phyloP scores from a whole-genome alignment of 2,888 invertebrate species.

The Netelia melanura region DNA sequence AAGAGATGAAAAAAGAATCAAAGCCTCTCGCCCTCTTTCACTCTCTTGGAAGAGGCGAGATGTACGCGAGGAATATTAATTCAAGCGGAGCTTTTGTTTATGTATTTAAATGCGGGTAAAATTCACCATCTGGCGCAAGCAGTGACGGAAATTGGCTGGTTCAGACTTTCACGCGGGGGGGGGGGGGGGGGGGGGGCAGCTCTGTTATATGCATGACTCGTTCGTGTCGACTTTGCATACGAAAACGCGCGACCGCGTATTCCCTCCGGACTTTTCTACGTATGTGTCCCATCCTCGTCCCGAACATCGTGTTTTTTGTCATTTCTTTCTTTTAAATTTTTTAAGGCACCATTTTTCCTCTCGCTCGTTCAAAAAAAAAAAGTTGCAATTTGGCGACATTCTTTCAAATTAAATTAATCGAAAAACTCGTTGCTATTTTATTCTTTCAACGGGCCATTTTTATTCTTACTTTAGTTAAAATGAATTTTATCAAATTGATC shows the following conservation, averaged over 20 bases:
- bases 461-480: too few relatives aligned
- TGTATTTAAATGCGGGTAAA: slow-evolving; percentile 51
- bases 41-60: slow-evolving; percentile 19
- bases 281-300: slow-evolving; percentile 1
- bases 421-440: too few relatives aligned
- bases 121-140: slow-evolving; percentile 25
- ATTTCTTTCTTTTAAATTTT: not conserved
- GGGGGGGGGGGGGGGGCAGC: not conserved
- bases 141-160: not conserved
- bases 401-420: too few relatives aligned
- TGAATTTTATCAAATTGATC: not conserved
- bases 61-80: slow-evolving; percentile 58
- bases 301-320: slow-evolving; percentile 8
- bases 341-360: not conserved
- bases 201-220: slow-evolving; percentile 9
- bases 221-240: slow-evolving; percentile 41
- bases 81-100: slow-evolving; percentile 43
- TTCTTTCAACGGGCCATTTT: too few relatives aligned
- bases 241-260: not conserved
- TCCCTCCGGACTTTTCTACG: not conserved
- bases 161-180: not conserved
- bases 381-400: too few relatives aligned
- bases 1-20: slow-evolving; percentile 6
- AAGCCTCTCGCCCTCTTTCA: not conserved
- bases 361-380: too few relatives aligned